Base-by-base conservation (phyloP, 2,888 invertebrate species). In the Sinodicranocentrus sp. region DNA sequence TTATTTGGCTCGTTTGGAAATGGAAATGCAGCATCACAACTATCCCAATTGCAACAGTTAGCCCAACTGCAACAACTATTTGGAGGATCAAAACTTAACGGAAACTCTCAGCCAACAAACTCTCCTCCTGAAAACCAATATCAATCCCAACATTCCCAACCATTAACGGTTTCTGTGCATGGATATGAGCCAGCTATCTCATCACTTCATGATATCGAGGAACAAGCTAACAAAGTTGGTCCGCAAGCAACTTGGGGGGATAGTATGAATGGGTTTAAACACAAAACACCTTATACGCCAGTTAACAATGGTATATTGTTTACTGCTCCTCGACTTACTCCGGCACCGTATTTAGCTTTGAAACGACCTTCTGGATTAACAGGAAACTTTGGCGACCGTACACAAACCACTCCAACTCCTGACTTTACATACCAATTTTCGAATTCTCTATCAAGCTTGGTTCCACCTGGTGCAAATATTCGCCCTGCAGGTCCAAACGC, bases 61-160 rank as follows among this genome's bases (percentile, higher is more conserved):
- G n/a, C n/a, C n/a, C n/a, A n/a, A n/a, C n/a, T n/a, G n/a, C n/a
- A 33, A 33, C 33, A 33, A 33, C 39, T 39, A 39, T 13, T 39
- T 13, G 13, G n/a, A 75, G 52, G 23, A 48, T 33, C 48, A 63
- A 33, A 63, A 1, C 2, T 17, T 17, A 33, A 63, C 1, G 25
- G 44, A 21, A 57, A 68, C 5, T 23, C 82, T n/a, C 75, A 82
- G 28, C 70, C 70, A 70, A 70, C 75, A 3, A 75, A 82, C 8
- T 70, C 68, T 0, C 82, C 75, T 0, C 33, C 52, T 0, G n/a
- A n/a, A n/a, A n/a, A n/a, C n/a, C 10, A 33, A 33, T 10, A 10
- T 33, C 3, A 33, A 33, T 33, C 33, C 33, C 33, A 65, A 65
- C 13, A n/a, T n/a, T n/a, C n/a, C n/a, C n/a, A n/a, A 19, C 76